Evolutionary conservation across 2,888 invertebrate species (phyloP).

Genomic region (Gisinianus flammeolus): DNA sequence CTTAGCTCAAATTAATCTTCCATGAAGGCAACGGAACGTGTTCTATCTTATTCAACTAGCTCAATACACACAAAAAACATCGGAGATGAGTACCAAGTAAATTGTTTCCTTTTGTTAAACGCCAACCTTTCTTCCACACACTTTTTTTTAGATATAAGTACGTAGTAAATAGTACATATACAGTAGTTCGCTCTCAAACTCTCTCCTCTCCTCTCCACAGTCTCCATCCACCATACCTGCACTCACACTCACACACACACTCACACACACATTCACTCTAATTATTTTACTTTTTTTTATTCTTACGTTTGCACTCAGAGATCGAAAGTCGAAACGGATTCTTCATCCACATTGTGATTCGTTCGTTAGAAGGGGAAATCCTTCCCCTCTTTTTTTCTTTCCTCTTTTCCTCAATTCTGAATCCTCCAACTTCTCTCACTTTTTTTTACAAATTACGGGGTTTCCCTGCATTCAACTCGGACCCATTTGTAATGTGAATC

Average conservation of each 20-base stretch:
- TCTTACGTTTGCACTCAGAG: too few relatives aligned
- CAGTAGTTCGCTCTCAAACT: too few relatives aligned
- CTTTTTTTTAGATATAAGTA: too few relatives aligned
- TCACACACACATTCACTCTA: too few relatives aligned
- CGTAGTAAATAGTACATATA: too few relatives aligned
- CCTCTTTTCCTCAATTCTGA: neutral
- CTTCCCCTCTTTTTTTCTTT: neutral
- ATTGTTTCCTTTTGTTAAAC: conserved; percentile 51
- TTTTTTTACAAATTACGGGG: too few relatives aligned
- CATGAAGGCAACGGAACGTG: conserved; percentile 49
- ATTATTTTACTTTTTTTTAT: too few relatives aligned
- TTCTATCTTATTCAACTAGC: conserved; percentile 48
- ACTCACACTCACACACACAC: neutral
- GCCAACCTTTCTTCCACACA: conserved; percentile 33
- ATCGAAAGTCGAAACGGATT: conserved; percentile 22
- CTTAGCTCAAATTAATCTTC: conserved; percentile 52
- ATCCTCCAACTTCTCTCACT: neutral
- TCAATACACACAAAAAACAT: conserved; percentile 29
- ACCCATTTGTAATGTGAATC: too few relatives aligned
- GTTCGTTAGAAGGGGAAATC: conserved; percentile 25
- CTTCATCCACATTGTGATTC: conserved; percentile 31
- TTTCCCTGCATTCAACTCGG: too few relatives aligned
- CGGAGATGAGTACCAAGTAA: conserved; percentile 47
- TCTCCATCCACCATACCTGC: neutral
- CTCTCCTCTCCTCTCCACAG: neutral